Percentiles rank a stretch among this genome's conserved stretches.
Conservation (phyloP, 2,797 vertebrate genomes). For the Enteromius radiatus region DNA sequence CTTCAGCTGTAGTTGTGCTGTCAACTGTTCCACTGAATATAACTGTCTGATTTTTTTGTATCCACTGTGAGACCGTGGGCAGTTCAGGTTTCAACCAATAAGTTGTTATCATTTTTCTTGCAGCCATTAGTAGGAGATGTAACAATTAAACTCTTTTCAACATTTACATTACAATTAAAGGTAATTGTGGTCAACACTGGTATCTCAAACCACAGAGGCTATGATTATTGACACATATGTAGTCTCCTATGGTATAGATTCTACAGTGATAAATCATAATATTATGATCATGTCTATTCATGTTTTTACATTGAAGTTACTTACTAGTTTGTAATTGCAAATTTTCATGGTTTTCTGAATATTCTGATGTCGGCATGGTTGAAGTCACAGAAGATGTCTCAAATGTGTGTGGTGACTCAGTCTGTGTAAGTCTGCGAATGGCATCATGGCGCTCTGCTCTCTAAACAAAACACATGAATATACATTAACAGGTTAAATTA, state of each 20-base stretch:
- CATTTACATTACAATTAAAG: neutral
- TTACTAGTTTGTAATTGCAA: conserved; percentile 55
- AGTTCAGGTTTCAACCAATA: no score
- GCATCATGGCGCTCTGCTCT: conserved; percentile 74
- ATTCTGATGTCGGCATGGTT: neutral
- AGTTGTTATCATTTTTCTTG: no score
- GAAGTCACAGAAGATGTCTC: neutral
- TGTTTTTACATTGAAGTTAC: neutral
- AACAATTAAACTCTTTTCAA: neutral
- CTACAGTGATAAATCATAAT: neutral
- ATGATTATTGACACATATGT: neutral
- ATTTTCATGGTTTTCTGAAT: conserved; percentile 52
- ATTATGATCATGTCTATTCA: neutral
- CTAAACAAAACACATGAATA: conserved; percentile 60
- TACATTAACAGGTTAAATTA: neutral
- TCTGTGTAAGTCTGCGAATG: conserved; percentile 57
- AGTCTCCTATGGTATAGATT: neutral
- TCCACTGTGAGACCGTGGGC: no score
- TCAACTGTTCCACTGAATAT: no score
- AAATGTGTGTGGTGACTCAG: neutral
- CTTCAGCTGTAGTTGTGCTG: no score
- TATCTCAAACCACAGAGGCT: neutral
- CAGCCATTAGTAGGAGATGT: no score
- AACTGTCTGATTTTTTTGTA: no score
- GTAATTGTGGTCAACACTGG: neutral